phyloP scores from a whole-genome alignment of 2,888 invertebrate species.

The Mantis religiosa region DNA sequence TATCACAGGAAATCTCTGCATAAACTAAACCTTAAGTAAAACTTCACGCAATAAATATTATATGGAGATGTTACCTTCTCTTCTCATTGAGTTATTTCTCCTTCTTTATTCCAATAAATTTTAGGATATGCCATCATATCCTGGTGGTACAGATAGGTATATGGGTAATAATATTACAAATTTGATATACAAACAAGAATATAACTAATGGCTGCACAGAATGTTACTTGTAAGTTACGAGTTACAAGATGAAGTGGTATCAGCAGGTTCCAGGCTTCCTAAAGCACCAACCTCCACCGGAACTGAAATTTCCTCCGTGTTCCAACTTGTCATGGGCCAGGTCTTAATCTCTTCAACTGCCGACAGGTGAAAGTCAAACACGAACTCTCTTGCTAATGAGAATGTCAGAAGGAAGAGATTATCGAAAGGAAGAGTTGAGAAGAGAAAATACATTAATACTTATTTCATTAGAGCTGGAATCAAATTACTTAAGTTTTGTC shows the following conservation, averaged over 20 bases:
- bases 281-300: not conserved
- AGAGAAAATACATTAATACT: not conserved
- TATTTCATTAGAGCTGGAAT: not conserved
- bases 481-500: not conserved
- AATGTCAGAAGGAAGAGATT: not conserved
- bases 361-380: not conserved
- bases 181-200: no score
- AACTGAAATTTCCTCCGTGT: not conserved
- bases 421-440: not conserved
- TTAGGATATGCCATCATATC: no score
- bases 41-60: no score
- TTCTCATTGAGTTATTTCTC: no score
- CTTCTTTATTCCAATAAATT: no score
- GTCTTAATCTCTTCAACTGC: not conserved
- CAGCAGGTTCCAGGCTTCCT: not conserved
- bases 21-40: no score
- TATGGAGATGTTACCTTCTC: no score
- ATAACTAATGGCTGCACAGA: no score
- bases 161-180: no score
- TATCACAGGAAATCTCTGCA: no score
- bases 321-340: not conserved
- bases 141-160: no score
- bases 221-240: not conserved
- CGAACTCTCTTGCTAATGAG: not conserved
- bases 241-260: not conserved